A percentile compares a stretch with the other conserved stretches of the same genome.
Conservation (phyloP, 2,888 invertebrate species). For the Ferrisia virgata region DNA sequence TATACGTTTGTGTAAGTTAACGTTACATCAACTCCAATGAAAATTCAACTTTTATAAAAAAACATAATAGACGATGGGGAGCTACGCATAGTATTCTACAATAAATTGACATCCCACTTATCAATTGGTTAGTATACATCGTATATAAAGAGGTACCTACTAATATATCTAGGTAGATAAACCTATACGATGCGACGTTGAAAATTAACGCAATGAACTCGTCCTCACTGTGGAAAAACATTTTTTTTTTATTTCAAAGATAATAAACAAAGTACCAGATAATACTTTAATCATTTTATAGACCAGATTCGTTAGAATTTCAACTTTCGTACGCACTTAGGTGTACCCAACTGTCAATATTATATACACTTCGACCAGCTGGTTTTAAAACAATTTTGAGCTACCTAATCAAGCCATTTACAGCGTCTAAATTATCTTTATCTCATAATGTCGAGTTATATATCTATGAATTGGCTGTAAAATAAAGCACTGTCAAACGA, state of each 20-base stretch:
- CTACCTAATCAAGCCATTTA: conserved; percentile 18
- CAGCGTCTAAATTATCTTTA: neutral
- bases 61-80: too few relatives aligned
- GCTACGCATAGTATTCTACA: too few relatives aligned
- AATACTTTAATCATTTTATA: neutral
- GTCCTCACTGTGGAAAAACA: neutral
- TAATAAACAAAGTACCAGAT: neutral
- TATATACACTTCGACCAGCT: neutral
- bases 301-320: neutral
- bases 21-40: too few relatives aligned
- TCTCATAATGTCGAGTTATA: neutral
- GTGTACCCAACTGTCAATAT: neutral
- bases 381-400: neutral
- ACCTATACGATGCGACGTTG: too few relatives aligned
- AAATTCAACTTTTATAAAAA: too few relatives aligned
- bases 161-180: too few relatives aligned
- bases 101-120: too few relatives aligned
- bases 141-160: too few relatives aligned
- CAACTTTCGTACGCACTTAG: neutral
- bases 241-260: neutral
- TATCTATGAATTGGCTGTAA: neutral
- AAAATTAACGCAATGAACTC: too few relatives aligned
- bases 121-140: too few relatives aligned
- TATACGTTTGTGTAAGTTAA: too few relatives aligned
- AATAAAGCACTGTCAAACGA: conserved; percentile 22